Evolutionary conservation across 1,140 invertebrate genomes (phyloP).

Genomic region (Episyrphus balteatus): DNA sequence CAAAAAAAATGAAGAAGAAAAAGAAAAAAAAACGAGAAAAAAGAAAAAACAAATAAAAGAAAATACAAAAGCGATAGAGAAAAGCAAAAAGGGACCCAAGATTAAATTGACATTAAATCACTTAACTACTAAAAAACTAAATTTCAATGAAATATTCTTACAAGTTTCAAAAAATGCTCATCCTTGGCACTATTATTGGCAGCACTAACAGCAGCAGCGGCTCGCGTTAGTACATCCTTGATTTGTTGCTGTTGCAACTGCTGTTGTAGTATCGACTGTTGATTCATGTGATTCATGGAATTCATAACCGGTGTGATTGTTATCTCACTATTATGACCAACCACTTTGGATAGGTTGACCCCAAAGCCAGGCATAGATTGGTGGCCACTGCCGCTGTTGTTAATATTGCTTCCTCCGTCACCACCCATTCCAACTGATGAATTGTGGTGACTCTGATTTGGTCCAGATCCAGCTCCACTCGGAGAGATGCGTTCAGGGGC

Average conservation of each 20-base stretch:
- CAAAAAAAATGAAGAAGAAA: slow-evolving; percentile 1
- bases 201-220: neutral
- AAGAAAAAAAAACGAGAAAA: neutral
- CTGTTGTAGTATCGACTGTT: slow-evolving; percentile 3
- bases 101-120: too few relatives aligned
- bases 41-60: too few relatives aligned
- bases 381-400: neutral
- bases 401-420: neutral
- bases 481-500: slow-evolving; percentile 41
- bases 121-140: too few relatives aligned
- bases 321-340: slow-evolving; percentile 37
- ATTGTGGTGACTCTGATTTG: neutral
- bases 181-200: neutral
- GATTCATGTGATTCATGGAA: neutral
- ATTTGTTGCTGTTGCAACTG: slow-evolving; percentile 2
- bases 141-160: neutral
- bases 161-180: neutral
- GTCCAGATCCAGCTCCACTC: neutral
- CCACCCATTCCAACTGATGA: neutral
- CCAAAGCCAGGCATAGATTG: neutral
- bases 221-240: neutral
- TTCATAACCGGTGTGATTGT: slow-evolving; percentile 45
- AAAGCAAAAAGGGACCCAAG: neutral
- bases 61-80: too few relatives aligned
- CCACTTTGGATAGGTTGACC: neutral